Base-by-base conservation (phyloP, 2,888 invertebrate genomes). In the Dioctria rufipes region DNA sequence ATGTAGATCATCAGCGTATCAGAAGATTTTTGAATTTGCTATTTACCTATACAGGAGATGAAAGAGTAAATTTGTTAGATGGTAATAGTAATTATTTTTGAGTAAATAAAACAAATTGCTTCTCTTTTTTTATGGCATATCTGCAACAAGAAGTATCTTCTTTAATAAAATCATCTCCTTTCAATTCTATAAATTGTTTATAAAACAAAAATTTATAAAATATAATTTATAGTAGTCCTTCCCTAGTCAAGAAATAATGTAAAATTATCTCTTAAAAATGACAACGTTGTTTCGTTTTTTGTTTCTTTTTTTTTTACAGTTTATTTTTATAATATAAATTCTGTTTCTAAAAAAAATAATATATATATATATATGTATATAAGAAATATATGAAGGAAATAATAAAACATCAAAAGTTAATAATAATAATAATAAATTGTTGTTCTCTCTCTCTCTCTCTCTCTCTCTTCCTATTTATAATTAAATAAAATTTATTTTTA, bases 161-260 rank as follows among this genome's bases (percentile, higher is more conserved):
- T 77, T 77, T 77, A 77, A 77, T 77, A 77, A 77, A 77, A 25
- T 25, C 25, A 54, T 61, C 49, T 77, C 63, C 63, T 77, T 77
- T 63, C 49, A 39, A 49, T 63, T 63, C 42, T 77, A 77, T 49
- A 77, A 25, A 77, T 77, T 77, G 63, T 63, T 75, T 61, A 77
- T 77, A 77, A 77, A 77, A 77, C 77, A 77, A 77, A 77, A 77
- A 75, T 39, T 25, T 60, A 58, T 60, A 75, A 77, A 77, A 77
- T 77, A 77, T 77, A 77, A 43, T 25, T 25, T 25, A 25, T 25
- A 25, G 25, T 25, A 75, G 58, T 77, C 40, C 63, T 77, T 63
- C 46, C 46, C 39, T 77, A 61, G 43, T 75, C 43, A 49, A 4
- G 60, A 60, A 69, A 63, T 63, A 69, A 39, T 51, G 77, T 77